Base-by-base conservation (phyloP, 1,140 invertebrate genomes). In the Melitaea cinxia region DNA sequence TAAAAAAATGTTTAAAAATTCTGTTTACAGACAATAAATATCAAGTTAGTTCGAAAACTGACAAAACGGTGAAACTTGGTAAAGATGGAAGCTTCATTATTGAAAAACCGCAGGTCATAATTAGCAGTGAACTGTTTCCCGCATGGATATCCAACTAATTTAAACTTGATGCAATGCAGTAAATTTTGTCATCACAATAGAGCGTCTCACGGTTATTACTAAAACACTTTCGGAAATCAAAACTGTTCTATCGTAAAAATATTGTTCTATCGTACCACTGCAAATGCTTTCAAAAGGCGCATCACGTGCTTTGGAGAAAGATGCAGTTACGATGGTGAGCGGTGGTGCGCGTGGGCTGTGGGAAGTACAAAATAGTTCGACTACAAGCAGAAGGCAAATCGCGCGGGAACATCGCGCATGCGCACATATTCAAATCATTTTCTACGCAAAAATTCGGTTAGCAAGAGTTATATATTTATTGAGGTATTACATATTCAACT, bases 301-400 rank as follows among this genome's bases (percentile, higher is more conserved):
- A 87, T 88, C 79, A 84, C 80, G 84, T 85, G 80, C 77, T 65
- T 80, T 70, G 70, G 73, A 87, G 86, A 87, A 85, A 85, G 84
- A 87, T 66, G 67, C 73, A 56, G 15, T 47, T 21, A 66, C 61
- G 70, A 66, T 66, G 73, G 80, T 80, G 83, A 85, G 52, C 49
- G 63, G 56, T 65, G 70, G 71, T 73, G 54, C 59, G 66, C 71
- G 56, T 71, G 49, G 66, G 65, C 64, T 62, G 54, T 42, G 35
- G 33, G 56, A 61, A 70, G 26, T 66, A 42, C 37, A 15, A 42
- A 42, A 42, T 42, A 42, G 37, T 42, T 39, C 37, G 61, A 70
- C 54, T 53, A 55, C 64, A 60, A 66, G 30, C 80, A 81, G 74
- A 82, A 78, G 70, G 76, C 78, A 55, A 63, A 75, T 70, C 78